Conservation (phyloP, 1,140 invertebrate species). For the Danaus melanippus region DNA sequence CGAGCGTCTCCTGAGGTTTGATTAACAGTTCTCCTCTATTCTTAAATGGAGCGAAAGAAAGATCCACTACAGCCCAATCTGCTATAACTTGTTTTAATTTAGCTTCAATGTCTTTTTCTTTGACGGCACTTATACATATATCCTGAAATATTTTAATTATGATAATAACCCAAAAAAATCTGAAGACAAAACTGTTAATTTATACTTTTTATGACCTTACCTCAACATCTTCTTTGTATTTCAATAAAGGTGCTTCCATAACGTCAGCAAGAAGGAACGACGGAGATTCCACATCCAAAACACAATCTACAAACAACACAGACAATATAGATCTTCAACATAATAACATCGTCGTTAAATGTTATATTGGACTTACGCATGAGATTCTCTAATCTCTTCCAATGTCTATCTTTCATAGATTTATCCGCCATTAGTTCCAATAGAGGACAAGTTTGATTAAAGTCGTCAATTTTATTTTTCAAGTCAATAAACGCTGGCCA, state of each 20-base stretch:
- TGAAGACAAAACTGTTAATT: not conserved
- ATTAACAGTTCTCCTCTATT: constrained; percentile 87
- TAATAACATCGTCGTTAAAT: too few species aligned
- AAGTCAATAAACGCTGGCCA: constrained; percentile 91
- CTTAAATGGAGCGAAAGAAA: constrained; percentile 88
- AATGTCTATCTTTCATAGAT: constrained; percentile 91
- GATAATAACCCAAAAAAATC: not conserved
- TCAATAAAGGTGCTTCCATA: constrained; percentile 86
- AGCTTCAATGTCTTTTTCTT: constrained; percentile 92
- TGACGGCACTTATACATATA: constrained; percentile 91
- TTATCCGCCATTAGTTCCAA: constrained; percentile 92
- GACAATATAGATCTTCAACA: not conserved
- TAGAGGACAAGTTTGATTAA: constrained; percentile 89
- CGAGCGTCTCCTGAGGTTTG: constrained; percentile 83
- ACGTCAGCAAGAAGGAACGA: constrained; percentile 85
- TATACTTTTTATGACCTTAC: constrained; percentile 58
- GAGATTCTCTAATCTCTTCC: constrained; percentile 82
- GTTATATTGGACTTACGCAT: constrained; percentile 50
- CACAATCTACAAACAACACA: constrained; percentile 68
- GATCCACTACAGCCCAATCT: constrained; percentile 85
- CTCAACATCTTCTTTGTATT: constrained; percentile 91
- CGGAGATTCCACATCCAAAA: constrained; percentile 85
- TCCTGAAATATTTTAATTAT: constrained; percentile 70
- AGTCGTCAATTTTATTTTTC: constrained; percentile 92
- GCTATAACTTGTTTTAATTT: constrained; percentile 88